These are phyloP conservation scores for Lates japonicus DNA, from an alignment of 2,797 vertebrate genomes.

Conservation along the genomic window DNA sequence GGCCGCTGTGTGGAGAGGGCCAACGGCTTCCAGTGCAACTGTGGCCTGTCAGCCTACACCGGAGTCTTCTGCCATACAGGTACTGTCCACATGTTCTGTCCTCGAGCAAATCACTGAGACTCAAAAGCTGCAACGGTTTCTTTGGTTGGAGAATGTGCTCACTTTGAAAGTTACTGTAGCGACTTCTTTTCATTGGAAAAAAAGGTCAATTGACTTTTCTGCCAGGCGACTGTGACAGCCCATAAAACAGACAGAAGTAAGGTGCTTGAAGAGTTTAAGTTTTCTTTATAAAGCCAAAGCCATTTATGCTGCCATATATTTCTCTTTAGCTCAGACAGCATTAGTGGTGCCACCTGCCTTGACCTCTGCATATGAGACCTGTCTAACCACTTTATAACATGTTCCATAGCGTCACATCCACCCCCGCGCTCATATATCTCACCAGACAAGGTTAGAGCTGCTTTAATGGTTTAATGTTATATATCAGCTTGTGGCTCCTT, in stretches of 20 bases:
- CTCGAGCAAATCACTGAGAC: no score
- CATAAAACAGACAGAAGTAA: background rate
- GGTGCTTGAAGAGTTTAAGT: background rate
- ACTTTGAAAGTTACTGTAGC: no score
- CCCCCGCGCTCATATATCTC: background rate
- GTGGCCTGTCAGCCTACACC: conserved; percentile 86
- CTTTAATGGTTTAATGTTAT: background rate
- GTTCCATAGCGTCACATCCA: background rate
- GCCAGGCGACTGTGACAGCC: no score
- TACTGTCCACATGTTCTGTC: conserved; percentile 3
- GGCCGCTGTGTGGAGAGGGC: conserved; percentile 90
- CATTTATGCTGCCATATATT: background rate
- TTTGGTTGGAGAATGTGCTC: no score
- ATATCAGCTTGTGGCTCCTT: background rate
- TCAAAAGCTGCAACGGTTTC: no score
- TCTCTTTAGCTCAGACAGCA: background rate
- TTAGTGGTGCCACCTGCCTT: background rate
- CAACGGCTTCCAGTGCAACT: conserved; percentile 93
- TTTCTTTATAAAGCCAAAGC: background rate
- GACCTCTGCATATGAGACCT: background rate
- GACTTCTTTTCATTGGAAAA: background rate
- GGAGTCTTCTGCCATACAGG: conserved; percentile 91
- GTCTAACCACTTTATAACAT: conserved; percentile 4
- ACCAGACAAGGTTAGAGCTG: conserved; percentile 9
- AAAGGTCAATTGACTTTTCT: no score